Evolutionary conservation across 2,113 vertebrate species (phyloP).

Genomic region (Gnathonemus longibarbis): DNA sequence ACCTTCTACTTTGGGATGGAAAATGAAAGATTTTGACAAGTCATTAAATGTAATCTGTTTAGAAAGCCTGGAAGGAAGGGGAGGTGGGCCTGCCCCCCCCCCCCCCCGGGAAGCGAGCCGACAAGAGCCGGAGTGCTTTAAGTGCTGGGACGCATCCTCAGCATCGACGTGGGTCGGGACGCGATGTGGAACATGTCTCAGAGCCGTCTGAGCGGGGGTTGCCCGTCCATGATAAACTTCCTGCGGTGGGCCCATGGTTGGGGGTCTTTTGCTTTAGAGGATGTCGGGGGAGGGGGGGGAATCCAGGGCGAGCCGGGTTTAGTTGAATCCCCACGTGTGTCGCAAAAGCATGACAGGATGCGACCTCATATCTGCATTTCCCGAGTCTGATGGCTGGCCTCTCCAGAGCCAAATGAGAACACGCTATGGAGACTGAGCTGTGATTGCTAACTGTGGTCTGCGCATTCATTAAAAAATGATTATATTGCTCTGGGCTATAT

Average conservation of each 20-base stretch:
- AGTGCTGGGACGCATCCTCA: background rate
- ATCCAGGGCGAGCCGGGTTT: background rate
- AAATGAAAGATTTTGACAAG: conserved; percentile 5
- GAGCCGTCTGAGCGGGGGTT: background rate
- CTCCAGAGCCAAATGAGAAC: background rate
- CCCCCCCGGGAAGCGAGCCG: background rate
- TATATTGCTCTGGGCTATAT: background rate
- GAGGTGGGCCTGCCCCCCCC: background rate
- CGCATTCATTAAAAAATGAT: background rate
- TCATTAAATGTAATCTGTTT: conserved; percentile 2
- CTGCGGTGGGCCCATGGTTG: background rate
- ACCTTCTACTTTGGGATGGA: background rate
- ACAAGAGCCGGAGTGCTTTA: background rate
- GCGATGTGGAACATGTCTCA: background rate
- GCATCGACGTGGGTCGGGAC: background rate
- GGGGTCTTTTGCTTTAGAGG: background rate
- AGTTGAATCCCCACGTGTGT: background rate
- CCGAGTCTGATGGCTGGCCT: background rate
- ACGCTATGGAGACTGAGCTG: background rate
- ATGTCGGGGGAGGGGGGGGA: background rate
- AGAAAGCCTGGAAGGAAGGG: background rate
- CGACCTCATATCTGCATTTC: background rate
- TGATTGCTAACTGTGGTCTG: background rate
- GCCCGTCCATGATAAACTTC: background rate
- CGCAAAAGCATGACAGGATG: background rate